These are phyloP conservation scores for Latrodectus elegans DNA, from an alignment of 2,888 invertebrate genomes.

Conservation along the genomic window DNA sequence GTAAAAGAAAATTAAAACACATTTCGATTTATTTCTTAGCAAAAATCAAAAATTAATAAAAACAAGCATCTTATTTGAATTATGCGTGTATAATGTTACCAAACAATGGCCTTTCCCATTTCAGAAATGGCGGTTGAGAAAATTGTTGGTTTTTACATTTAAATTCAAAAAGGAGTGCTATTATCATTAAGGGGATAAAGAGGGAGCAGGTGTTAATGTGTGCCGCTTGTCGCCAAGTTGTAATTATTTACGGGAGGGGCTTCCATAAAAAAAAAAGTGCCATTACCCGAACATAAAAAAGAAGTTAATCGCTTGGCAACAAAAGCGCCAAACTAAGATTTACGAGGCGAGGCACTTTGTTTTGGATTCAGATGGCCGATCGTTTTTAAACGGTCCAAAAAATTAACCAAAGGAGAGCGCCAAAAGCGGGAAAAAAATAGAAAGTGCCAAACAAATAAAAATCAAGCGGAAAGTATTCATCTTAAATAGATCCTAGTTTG, in stretches of 20 bases:
- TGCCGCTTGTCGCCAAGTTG: neutral
- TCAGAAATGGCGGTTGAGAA: too few species aligned
- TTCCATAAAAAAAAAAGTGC: neutral
- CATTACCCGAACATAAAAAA: neutral
- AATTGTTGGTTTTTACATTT: too few species aligned
- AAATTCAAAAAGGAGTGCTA: too few species aligned
- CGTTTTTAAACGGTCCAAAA: constrained; percentile 23
- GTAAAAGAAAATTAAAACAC: too few species aligned
- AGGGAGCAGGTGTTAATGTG: neutral
- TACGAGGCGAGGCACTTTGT: constrained; percentile 8
- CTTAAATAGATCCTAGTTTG: constrained; percentile 15
- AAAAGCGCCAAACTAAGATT: constrained; percentile 13
- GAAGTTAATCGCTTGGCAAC: constrained; percentile 14
- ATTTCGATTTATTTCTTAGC: too few species aligned
- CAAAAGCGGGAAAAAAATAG: neutral
- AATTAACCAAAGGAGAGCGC: constrained; percentile 20
- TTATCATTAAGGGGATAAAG: neutral
- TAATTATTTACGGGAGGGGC: neutral
- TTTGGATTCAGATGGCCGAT: neutral
- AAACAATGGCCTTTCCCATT: too few species aligned
- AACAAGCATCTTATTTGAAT: too few species aligned
- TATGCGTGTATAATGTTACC: too few species aligned
- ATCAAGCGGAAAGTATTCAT: constrained; percentile 27
- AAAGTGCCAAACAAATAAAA: neutral
- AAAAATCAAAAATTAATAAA: too few species aligned